Conservation (phyloP, 2,797 vertebrate genomes). For the Melanotaenia trifasciata region DNA sequence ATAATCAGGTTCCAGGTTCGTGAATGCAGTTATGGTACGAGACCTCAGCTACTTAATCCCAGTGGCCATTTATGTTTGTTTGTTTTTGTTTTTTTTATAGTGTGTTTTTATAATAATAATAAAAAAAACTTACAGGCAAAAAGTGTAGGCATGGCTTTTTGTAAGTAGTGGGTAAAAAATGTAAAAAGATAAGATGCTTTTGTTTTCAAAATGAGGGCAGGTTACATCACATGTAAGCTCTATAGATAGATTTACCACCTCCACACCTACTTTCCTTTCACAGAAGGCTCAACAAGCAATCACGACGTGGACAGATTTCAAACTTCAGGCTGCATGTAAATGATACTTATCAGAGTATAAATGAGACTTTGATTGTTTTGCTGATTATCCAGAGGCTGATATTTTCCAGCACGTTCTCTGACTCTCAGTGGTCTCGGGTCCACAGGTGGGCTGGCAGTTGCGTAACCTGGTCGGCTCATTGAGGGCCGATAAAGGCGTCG, state of each 20-base stretch:
- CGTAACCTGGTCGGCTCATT: constrained; percentile 91
- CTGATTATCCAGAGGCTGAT: constrained; percentile 22
- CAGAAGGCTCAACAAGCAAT: constrained; percentile 65
- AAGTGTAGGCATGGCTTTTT: constrained; percentile 23
- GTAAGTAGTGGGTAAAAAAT: constrained; percentile 39
- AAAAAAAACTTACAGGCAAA: constrained; percentile 9
- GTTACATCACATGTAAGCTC: constrained; percentile 72
- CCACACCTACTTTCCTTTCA: constrained; percentile 62
- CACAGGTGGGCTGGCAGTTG: constrained; percentile 93
- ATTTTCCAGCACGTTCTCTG: constrained; percentile 14
- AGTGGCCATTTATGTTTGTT: constrained; percentile 14
- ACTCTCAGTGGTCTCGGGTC: constrained; percentile 41
- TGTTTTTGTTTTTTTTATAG: constrained; percentile 2
- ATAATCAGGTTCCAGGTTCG: constrained; percentile 31
- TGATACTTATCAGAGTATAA: constrained; percentile 1
- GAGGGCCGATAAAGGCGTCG: constrained; percentile 89
- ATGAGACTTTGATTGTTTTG: constrained; percentile 14
- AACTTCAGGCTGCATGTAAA: constrained; percentile 38
- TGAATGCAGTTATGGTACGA: constrained; percentile 18
- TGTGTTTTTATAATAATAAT: constrained; percentile 8
- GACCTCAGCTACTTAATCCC: background rate
- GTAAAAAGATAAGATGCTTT: constrained; percentile 43
- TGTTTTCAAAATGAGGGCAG: constrained; percentile 71
- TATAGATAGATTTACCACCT: constrained; percentile 75
- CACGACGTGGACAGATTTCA: constrained; percentile 65